Percentiles rank a stretch among this genome's conserved stretches.
phyloP scores from a whole-genome alignment of 2,888 invertebrate species.

The Clistopyga incitator region DNA sequence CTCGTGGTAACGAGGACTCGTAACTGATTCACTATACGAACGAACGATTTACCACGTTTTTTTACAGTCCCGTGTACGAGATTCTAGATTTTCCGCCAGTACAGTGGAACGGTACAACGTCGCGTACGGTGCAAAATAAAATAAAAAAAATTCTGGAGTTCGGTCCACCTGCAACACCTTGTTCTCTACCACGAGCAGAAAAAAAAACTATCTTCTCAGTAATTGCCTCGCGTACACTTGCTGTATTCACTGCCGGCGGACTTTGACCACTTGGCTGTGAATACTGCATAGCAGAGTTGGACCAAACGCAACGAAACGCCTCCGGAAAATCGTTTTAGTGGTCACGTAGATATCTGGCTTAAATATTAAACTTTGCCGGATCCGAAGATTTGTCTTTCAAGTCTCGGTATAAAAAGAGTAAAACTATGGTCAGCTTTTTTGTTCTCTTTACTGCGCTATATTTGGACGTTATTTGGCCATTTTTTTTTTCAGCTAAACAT shows the following conservation, averaged over 20 bases:
- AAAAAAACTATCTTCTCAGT: constrained; percentile 10
- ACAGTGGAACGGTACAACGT: background rate
- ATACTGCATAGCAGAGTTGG: background rate
- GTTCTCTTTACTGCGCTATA: too few relatives aligned
- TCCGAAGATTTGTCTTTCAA: too few relatives aligned
- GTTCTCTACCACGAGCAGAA: background rate
- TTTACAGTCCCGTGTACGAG: constrained; percentile 45
- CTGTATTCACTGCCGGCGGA: background rate
- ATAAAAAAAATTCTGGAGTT: background rate
- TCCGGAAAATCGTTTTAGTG: background rate
- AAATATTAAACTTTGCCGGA: too few relatives aligned
- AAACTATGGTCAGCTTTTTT: too few relatives aligned
- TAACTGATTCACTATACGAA: constrained; percentile 22
- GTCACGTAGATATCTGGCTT: background rate
- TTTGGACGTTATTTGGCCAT: too few relatives aligned
- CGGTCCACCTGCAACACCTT: constrained; percentile 8
- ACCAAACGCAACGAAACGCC: background rate
- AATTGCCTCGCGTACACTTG: constrained; percentile 2
- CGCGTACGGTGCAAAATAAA: background rate
- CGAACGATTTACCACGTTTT: constrained; percentile 39
- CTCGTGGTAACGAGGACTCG: constrained; percentile 18
- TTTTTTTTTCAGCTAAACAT: too few relatives aligned
- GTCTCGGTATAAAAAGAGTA: too few relatives aligned
- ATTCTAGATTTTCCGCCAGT: constrained; percentile 36
- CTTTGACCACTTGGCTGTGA: background rate